Percentiles rank a stretch among this genome's conserved stretches.
Conservation (phyloP, 1,140 invertebrate species). For the Scaptomyza graminum region DNA sequence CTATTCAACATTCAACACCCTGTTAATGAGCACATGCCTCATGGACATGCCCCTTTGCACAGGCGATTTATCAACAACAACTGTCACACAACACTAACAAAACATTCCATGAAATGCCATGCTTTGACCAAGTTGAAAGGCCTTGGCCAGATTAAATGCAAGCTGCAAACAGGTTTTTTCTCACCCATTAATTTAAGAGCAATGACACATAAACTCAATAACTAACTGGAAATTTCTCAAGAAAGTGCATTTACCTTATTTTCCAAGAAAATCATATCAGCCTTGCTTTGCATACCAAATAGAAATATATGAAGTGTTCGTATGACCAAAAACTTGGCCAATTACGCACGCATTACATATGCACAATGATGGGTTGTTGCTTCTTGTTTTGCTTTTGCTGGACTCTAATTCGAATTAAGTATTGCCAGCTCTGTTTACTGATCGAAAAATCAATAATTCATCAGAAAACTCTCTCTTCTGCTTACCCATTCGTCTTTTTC, state of each 20-base stretch:
- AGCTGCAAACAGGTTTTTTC: neutral
- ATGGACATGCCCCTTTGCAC: neutral
- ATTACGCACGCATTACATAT: constrained; percentile 8
- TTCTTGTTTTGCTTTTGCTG: neutral
- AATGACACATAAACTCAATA: neutral
- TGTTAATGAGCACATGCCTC: constrained; percentile 59
- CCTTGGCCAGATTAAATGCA: constrained; percentile 14
- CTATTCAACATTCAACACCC: constrained; percentile 56
- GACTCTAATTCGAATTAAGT: constrained; percentile 9
- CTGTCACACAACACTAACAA: constrained; percentile 22
- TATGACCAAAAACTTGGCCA: constrained; percentile 11
- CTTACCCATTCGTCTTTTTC: constrained; percentile 3
- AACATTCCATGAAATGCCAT: constrained; percentile 11
- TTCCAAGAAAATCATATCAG: constrained; percentile 4
- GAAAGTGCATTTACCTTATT: neutral
- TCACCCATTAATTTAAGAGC: neutral
- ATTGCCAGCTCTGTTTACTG: constrained; percentile 34
- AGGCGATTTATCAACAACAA: constrained; percentile 17
- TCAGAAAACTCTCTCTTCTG: constrained; percentile 20
- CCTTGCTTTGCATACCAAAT: constrained; percentile 69
- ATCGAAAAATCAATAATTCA: constrained; percentile 82
- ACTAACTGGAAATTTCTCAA: neutral
- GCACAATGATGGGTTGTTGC: constrained; percentile 1
- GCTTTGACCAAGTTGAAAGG: neutral
- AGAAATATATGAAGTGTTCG: too few species aligned